Percentiles rank a stretch among this genome's conserved stretches.
phyloP scores from a whole-genome alignment of 2,113 vertebrate species.

The Raja brachyura region DNA sequence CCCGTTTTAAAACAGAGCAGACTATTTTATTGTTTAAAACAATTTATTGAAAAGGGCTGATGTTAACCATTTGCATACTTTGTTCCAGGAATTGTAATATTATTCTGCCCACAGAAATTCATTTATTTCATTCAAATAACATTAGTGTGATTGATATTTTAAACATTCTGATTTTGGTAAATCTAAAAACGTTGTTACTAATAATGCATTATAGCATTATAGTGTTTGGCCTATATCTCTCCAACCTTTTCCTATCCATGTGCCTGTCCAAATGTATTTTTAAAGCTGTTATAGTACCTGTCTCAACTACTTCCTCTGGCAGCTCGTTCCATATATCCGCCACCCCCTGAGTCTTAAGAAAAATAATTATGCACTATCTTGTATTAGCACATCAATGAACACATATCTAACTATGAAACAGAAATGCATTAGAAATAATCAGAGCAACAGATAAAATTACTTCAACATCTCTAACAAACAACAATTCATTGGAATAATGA shows the following conservation, averaged over 20 bases:
- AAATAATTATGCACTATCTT: background rate
- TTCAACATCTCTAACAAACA: too few relatives aligned
- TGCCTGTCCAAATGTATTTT: too few relatives aligned
- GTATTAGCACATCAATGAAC: background rate
- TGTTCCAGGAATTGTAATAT: background rate
- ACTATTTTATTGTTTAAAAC: background rate
- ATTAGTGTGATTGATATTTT: background rate
- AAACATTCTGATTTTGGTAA: background rate
- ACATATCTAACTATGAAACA: too few relatives aligned
- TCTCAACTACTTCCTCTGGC: too few relatives aligned
- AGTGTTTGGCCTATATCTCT: too few relatives aligned
- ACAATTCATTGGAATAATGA: too few relatives aligned
- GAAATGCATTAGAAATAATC: too few relatives aligned
- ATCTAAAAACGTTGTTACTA: background rate
- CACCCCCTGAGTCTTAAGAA: background rate
- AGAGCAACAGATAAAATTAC: too few relatives aligned
- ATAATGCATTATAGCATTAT: background rate
- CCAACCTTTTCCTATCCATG: too few relatives aligned
- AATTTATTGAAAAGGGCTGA: background rate
- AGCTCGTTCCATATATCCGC: too few relatives aligned
- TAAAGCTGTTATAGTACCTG: too few relatives aligned
- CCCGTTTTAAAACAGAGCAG: background rate
- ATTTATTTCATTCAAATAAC: too few relatives aligned
- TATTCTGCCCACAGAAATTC: background rate
- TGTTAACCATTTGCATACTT: background rate